Base-by-base conservation (phyloP, 2,797 vertebrate species). In the Euphonia xanthogaster region DNA sequence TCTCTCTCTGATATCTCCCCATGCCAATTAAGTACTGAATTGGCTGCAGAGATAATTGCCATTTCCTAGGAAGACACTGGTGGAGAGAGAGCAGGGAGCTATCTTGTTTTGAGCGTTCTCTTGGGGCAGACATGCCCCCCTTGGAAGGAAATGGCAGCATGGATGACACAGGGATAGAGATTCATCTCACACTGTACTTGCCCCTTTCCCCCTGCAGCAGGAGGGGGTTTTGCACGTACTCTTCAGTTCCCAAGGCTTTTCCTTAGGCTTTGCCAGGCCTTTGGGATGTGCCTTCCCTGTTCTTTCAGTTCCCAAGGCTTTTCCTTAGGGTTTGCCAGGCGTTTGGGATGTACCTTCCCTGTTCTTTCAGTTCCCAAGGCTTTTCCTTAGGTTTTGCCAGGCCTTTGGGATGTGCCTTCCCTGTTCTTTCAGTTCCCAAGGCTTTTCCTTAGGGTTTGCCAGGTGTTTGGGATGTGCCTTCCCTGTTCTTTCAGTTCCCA, bases 161-260 rank as follows among this genome's bases (percentile, higher is more conserved):
- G 3, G 3, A 63, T 33, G 71, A 13, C 30, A 5, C 1, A 20
- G 31, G 2, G 21, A 14, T 12, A 50, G 58, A 2, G 7, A 51
- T 37, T 21, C 5, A 27, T 37, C 66, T 90, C 25, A 12, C 0
- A 2, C 4, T 22, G 24, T 11, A 63, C 27, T 15, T 60, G 22
- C 9, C 16, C 45, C 15, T 65, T 61, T 85, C 55, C 33, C 40
- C 6, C 27, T 60, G 61, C 8, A 45, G 22, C 30, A n/a, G 30
- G 40, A 3, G 1, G 45, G 65, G 31, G 17, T 37, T 94, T 37
- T 82, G 58, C 50, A n/a, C 0, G 0, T 10, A 2, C 12, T 39
- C 3, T 24, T 60, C 42, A 8, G 22, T 47, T 77, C 22, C 27
- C 19, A 54, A n/a, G 1, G 55, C n/a, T 85, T 72, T 68, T 75